phyloP scores from a whole-genome alignment of 2,888 invertebrate genomes.

The Acanthosepion esculentum region DNA sequence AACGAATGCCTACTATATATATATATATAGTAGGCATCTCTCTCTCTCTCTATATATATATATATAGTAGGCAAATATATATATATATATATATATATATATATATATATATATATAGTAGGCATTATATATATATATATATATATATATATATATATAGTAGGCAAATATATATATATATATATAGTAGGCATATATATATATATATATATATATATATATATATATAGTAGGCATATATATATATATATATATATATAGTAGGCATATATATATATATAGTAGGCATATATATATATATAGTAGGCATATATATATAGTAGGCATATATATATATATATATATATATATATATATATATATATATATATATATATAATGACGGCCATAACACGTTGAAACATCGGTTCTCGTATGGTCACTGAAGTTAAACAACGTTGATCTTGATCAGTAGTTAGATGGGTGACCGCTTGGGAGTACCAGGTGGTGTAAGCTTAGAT shows the following conservation, averaged over 20 bases:
- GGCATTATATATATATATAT: neutral
- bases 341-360: neutral
- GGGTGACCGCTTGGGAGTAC: no score
- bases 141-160: neutral
- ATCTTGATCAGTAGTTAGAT: no score
- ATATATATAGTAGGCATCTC: no score
- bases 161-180: no score
- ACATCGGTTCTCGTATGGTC: no score
- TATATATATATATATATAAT: neutral
- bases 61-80: neutral
- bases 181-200: neutral
- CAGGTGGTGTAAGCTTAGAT: no score
- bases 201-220: neutral
- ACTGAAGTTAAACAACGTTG: no score
- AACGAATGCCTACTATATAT: no score
- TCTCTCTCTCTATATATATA: neutral
- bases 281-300: no score
- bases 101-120: no score
- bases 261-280: neutral
- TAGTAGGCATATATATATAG: neutral
- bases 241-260: constrained; percentile 38
- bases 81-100: constrained; percentile 15
- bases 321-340: no score
- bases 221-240: neutral
- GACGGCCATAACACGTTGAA: no score